phyloP scores from a whole-genome alignment of 2,888 invertebrate species.

The Mythimna pallens region DNA sequence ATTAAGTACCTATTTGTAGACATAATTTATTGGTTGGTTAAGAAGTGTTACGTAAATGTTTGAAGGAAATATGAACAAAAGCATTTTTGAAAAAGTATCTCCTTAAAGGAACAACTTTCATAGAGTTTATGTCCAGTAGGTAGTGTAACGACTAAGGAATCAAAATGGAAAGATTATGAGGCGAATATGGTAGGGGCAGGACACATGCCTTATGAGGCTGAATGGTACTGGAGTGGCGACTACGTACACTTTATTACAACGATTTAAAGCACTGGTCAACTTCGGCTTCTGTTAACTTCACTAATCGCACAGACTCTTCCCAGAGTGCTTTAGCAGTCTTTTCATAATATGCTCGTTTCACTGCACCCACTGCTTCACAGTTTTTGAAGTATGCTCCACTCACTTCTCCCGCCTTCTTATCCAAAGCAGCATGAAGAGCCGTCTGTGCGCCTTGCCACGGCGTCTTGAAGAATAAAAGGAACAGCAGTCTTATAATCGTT shows the following conservation, averaged over 20 bases:
- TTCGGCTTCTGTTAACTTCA: constrained; percentile 56
- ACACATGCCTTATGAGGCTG: too few species aligned
- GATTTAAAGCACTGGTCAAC: constrained; percentile 41
- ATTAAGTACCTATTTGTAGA: too few species aligned
- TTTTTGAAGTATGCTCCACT: constrained; percentile 92
- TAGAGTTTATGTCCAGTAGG: too few species aligned
- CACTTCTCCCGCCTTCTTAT: constrained; percentile 54
- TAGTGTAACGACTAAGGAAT: too few species aligned
- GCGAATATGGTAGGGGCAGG: too few species aligned
- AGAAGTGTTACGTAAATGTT: too few species aligned
- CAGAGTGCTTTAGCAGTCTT: constrained; percentile 72
- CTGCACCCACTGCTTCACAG: constrained; percentile 91
- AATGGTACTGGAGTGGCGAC: too few species aligned
- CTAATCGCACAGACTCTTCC: constrained; percentile 66
- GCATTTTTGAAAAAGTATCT: too few species aligned
- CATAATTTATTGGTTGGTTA: too few species aligned
- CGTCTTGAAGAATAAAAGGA: constrained; percentile 75
- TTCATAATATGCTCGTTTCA: constrained; percentile 90
- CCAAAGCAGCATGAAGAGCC: constrained; percentile 59
- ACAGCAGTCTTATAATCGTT: constrained; percentile 87
- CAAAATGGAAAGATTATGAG: too few species aligned
- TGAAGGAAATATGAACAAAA: too few species aligned
- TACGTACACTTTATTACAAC: not conserved
- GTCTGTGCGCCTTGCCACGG: constrained; percentile 62
- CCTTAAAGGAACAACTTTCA: too few species aligned